A percentile compares a stretch with the other conserved stretches of the same genome.
Conservation (phyloP, 1,140 invertebrate genomes). For the Diabrotica virgifera region DNA sequence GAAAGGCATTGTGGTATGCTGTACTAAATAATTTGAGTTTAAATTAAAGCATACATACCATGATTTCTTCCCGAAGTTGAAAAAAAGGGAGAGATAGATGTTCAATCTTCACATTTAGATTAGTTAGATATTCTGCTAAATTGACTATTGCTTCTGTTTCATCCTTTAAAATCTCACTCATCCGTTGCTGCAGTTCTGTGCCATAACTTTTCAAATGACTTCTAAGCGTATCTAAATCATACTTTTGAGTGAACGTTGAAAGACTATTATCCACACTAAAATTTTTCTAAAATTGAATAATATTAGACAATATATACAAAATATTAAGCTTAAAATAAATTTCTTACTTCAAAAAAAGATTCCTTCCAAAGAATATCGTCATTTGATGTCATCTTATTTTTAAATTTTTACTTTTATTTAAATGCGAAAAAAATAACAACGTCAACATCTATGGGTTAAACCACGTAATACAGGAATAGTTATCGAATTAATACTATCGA, state of each 20-base stretch:
- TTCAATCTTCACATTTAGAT: slow-evolving; percentile 40
- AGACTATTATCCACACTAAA: slow-evolving; percentile 40
- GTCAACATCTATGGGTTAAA: no score
- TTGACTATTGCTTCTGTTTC: slow-evolving; percentile 44
- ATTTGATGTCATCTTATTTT: slow-evolving; percentile 10
- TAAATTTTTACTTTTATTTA: no score
- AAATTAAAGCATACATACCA: slow-evolving; percentile 20
- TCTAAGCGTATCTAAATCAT: slow-evolving; percentile 38
- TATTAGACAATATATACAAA: not conserved
- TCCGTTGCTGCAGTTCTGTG: slow-evolving; percentile 35
- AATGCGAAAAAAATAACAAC: no score
- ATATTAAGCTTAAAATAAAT: not conserved
- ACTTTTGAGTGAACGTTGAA: slow-evolving; percentile 38
- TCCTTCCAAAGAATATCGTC: slow-evolving; percentile 24
- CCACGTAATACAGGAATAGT: no score
- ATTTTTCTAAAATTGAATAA: slow-evolving; percentile 31
- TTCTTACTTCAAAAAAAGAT: slow-evolving; percentile 28
- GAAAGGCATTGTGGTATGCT: no score
- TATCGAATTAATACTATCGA: no score
- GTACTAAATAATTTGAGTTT: no score
- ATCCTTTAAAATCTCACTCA: slow-evolving; percentile 43
- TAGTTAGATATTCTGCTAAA: slow-evolving; percentile 42
- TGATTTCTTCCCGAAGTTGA: slow-evolving; percentile 41
- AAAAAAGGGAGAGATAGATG: slow-evolving; percentile 37
- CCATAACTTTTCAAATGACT: slow-evolving; percentile 41